These are phyloP conservation scores for Pygoscelis antarcticus DNA, from an alignment of 2,113 vertebrate genomes.

Conservation along the genomic window DNA sequence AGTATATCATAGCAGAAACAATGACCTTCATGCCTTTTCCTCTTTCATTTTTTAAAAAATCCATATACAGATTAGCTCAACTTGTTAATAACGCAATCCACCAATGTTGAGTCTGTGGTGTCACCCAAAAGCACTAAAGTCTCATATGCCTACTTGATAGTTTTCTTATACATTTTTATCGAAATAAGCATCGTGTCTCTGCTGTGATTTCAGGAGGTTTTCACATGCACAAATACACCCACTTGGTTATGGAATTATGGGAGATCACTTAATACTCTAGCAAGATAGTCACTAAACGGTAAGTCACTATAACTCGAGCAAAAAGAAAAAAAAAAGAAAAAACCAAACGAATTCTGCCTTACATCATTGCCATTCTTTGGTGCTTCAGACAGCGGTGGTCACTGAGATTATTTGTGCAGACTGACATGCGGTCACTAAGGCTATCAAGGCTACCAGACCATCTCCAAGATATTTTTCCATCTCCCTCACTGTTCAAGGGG, in stretches of 20 bases:
- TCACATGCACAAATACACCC: background rate
- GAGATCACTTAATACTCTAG: background rate
- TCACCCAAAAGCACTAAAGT: background rate
- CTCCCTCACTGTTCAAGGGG: background rate
- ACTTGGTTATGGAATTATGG: slow-evolving; percentile 15
- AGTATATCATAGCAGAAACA: background rate
- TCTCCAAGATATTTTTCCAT: background rate
- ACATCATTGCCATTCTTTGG: background rate
- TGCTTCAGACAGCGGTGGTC: background rate
- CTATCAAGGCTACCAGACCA: background rate
- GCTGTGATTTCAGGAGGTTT: background rate
- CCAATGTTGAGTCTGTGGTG: background rate
- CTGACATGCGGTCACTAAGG: background rate
- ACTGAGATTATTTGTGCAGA: background rate
- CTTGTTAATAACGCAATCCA: background rate
- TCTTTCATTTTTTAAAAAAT: background rate
- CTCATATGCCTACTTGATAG: background rate
- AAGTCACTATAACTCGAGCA: background rate
- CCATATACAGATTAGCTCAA: background rate
- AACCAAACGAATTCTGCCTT: background rate
- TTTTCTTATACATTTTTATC: background rate
- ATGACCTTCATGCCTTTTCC: background rate
- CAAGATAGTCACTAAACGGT: slow-evolving; percentile 1
- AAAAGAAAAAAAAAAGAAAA: background rate
- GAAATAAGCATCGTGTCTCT: background rate